Evolutionary conservation across 2,113 vertebrate species (phyloP).

Genomic region (Nibea albiflora): DNA sequence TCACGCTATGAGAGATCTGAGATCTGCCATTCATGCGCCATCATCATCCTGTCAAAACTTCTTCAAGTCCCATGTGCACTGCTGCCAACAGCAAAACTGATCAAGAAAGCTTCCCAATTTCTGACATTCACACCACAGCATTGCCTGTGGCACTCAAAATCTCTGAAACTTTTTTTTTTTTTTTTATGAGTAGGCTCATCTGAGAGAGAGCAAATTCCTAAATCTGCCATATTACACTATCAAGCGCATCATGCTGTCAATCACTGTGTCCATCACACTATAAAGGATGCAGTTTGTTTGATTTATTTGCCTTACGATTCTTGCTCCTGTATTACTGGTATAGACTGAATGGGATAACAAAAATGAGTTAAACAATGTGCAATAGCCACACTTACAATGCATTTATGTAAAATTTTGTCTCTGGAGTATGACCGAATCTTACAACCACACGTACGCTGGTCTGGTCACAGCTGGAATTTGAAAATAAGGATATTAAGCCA

Average conservation of each 20-base stretch:
- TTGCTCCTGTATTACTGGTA: neutral
- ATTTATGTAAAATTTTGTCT: neutral
- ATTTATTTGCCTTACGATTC: too few relatives aligned
- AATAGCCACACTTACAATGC: conserved; percentile 1
- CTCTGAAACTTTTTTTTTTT: conserved; percentile 33
- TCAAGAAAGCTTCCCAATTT: conserved; percentile 50
- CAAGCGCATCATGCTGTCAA: conserved; percentile 7
- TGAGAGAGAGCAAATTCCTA: conserved; percentile 19
- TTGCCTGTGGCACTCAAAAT: conserved; percentile 43
- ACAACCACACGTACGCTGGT: neutral
- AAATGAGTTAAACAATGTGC: neutral
- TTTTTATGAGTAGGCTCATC: conserved; percentile 16
- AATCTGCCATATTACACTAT: conserved; percentile 27
- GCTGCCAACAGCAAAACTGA: conserved; percentile 54
- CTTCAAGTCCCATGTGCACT: conserved; percentile 33
- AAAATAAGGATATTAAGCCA: conserved; percentile 19
- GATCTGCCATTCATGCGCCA: conserved; percentile 44
- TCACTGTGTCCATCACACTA: conserved; percentile 20
- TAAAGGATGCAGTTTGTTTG: conserved; percentile 2
- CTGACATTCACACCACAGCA: conserved; percentile 52
- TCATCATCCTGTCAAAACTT: conserved; percentile 56
- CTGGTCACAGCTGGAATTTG: neutral
- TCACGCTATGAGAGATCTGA: conserved; percentile 50
- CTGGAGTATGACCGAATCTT: neutral
- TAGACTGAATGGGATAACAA: neutral